Base-by-base conservation (phyloP, 2,888 invertebrate genomes). In the Meandrusa payeni region DNA sequence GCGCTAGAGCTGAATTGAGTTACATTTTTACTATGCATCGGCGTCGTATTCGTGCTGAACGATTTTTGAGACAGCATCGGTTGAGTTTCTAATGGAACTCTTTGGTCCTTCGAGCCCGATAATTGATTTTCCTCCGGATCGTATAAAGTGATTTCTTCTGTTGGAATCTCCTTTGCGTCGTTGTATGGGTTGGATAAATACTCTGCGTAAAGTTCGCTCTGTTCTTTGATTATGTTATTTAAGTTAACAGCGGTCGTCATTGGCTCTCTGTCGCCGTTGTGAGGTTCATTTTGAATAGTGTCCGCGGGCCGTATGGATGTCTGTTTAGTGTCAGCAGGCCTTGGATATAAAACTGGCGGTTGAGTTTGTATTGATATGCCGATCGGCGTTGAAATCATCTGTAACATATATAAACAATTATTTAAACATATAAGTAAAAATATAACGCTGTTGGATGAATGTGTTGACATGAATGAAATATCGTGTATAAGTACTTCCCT, bases 321-420 rank as follows among this genome's bases (percentile, higher is more conserved):
- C 2, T 24, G 13, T 28, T 32, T 51, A 7, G 47, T 47, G 22
- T 43, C 44, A 9, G 59, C 64, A 3, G 50, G 45, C 49, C 70
- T 69, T 1, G 80, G 78, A 53, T 74, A 80, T 2, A 85, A 59
- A 5, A 80, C 72, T 26, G 81, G 80, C 43, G 80, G 71, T 52
- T 76, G 76, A 1, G 77, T 67, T 48, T 86, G 80, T 32, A 86
- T 70, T 20, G 86, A 73, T 60, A 87, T 77, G 9, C 90, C 90
- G 38, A 92, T 91, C 1, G 91, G 90, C 11, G 92, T 91, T 6
- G 91, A 91, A 46, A 91, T 90, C 90, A 91, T 90, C 91, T 92
- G 85, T 0, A 40, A 12, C 19, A 19, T 1, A 36, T 13, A 24
- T 6, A 19, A 7, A 32, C n/a, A 1, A 13, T 7, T n/a, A n/a